Conservation (phyloP, 2,113 vertebrate species). For the Tetrao urogallus region DNA sequence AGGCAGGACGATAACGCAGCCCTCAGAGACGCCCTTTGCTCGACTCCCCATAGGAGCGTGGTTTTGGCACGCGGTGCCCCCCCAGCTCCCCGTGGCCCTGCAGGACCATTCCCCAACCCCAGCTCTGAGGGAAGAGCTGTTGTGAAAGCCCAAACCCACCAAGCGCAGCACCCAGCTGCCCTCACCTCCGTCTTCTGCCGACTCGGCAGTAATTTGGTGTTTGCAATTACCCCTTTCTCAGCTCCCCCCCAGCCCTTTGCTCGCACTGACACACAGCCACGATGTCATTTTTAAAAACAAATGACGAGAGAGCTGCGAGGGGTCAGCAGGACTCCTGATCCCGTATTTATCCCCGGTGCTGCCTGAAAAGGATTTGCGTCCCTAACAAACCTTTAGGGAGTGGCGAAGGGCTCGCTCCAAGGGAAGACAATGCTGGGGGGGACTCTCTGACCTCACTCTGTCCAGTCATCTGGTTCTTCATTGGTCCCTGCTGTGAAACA, state of each 20-base stretch:
- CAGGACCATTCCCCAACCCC: too few relatives aligned
- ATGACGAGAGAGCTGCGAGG: not conserved
- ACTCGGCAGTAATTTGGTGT: not conserved
- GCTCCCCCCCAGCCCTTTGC: not conserved
- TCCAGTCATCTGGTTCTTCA: slow-evolving; percentile 77
- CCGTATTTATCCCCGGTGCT: not conserved
- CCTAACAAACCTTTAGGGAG: slow-evolving; percentile 41
- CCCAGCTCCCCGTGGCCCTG: not conserved
- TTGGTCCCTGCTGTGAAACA: slow-evolving; percentile 78
- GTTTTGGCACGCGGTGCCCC: fast-evolving
- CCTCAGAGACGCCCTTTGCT: fast-evolving
- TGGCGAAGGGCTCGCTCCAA: slow-evolving; percentile 46
- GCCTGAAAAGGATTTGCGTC: not conserved
- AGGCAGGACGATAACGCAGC: not conserved
- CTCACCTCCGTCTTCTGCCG: too few relatives aligned
- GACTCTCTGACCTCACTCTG: slow-evolving; percentile 72
- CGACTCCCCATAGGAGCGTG: fast-evolving
- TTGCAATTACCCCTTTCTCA: not conserved
- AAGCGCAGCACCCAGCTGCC: too few relatives aligned
- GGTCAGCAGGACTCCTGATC: slow-evolving; percentile 36
- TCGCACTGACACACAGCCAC: not conserved
- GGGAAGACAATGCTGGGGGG: slow-evolving; percentile 42
- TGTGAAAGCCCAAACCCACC: not conserved
- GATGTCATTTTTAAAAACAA: slow-evolving; percentile 49
- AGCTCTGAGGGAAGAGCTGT: not conserved